phyloP scores from a whole-genome alignment of 2,113 vertebrate genomes.

The Alligator mississippiensis region DNA sequence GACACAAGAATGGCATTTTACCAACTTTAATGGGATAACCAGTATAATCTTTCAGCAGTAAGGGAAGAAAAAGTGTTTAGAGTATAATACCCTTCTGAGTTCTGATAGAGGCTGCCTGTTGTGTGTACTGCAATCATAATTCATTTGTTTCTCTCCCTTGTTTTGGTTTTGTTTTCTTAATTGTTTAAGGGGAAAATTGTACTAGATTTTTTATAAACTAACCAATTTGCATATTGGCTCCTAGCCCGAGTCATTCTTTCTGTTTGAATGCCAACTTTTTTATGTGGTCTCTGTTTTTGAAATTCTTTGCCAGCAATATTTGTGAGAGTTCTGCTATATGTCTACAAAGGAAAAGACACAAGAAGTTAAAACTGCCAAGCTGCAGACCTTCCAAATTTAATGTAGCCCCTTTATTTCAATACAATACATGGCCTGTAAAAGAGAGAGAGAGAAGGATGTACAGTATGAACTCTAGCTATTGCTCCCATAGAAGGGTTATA shows the following conservation, averaged over 20 bases:
- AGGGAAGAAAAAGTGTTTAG: slow-evolving; percentile 94
- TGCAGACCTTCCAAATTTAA: slow-evolving; percentile 69
- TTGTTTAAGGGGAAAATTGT: slow-evolving; percentile 77
- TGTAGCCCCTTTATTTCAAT: slow-evolving; percentile 58
- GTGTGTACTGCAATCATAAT: slow-evolving; percentile 85
- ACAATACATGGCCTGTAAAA: slow-evolving; percentile 17
- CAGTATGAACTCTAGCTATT: slow-evolving; percentile 31
- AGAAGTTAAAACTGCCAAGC: slow-evolving; percentile 72
- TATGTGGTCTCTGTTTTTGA: slow-evolving; percentile 71
- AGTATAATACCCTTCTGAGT: slow-evolving; percentile 96
- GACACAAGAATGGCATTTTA: slow-evolving; percentile 99
- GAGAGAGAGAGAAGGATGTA: slow-evolving; percentile 35
- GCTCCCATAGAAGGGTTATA: not conserved
- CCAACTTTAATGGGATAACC: slow-evolving; percentile 99
- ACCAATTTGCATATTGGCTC: slow-evolving; percentile 77
- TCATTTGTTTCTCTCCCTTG: slow-evolving; percentile 81
- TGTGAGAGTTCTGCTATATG: slow-evolving; percentile 62
- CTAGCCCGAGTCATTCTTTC: slow-evolving; percentile 70
- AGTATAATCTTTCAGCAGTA: slow-evolving; percentile 99
- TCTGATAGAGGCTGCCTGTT: slow-evolving; percentile 86
- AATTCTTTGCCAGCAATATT: slow-evolving; percentile 76
- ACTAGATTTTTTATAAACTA: slow-evolving; percentile 57
- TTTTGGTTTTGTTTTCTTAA: slow-evolving; percentile 80
- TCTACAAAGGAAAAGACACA: slow-evolving; percentile 61
- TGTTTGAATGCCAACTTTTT: slow-evolving; percentile 77